A percentile compares a stretch with the other conserved stretches of the same genome.
These are phyloP conservation scores for Oryzias dopingdopingensis DNA, from an alignment of 2,797 vertebrate genomes.

Conservation along the genomic window DNA sequence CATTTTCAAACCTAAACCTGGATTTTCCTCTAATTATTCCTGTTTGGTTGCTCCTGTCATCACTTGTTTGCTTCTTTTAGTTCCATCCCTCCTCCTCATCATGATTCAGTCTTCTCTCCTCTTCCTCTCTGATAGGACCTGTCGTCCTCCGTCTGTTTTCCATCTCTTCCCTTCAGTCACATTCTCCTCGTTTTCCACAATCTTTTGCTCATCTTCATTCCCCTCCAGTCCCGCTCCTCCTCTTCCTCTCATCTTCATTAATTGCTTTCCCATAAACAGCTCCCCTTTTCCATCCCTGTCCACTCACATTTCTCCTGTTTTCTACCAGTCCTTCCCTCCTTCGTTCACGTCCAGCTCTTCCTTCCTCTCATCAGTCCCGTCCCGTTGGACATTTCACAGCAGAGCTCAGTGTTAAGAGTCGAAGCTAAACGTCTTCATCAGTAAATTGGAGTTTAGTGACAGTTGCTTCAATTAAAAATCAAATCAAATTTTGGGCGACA, in stretches of 20 bases:
- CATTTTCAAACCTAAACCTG: too few relatives aligned
- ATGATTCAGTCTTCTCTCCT: neutral
- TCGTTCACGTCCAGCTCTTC: neutral
- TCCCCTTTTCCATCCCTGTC: neutral
- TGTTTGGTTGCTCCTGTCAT: neutral
- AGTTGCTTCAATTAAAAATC: neutral
- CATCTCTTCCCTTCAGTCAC: neutral
- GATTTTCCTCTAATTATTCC: neutral
- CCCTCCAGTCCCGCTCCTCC: neutral
- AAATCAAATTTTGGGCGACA: too few relatives aligned
- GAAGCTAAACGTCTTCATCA: neutral
- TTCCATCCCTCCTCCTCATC: neutral
- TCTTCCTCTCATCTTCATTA: conserved; percentile 1
- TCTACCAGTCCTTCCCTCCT: neutral
- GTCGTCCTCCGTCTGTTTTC: neutral
- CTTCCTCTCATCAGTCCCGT: neutral
- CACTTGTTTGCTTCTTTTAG: neutral
- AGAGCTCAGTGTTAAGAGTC: neutral
- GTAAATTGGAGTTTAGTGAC: neutral
- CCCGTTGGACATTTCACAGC: too few relatives aligned
- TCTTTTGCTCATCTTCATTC: neutral
- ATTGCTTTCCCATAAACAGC: conserved; percentile 4
- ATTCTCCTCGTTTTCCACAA: neutral
- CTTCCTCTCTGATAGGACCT: neutral
- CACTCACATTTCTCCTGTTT: neutral